Base-by-base conservation (phyloP, 1,140 invertebrate species). In the Papilio aristodemus region DNA sequence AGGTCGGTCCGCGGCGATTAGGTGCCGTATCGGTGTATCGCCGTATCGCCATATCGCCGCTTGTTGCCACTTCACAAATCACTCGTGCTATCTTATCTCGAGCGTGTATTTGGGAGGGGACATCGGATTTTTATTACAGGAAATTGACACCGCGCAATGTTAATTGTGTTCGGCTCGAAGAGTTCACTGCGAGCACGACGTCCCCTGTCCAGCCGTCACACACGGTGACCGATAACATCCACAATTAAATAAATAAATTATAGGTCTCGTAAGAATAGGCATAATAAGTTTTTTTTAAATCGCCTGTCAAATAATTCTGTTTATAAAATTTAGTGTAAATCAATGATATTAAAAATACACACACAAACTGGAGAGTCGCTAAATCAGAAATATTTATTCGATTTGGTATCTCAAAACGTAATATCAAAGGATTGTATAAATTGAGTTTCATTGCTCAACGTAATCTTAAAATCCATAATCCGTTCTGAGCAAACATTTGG, bases 31-130 rank as follows among this genome's bases (percentile, higher is more conserved):
- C 19, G 19, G 17, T 14, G 43, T 46, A 46, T 46, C 43, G 14
- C 8, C 14, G 9, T 50, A 50, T 50, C 46, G 19, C 17, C 19
- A 11, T 54, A 70, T 62, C 68, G 68, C 27, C 14, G 38, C 50
- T 46, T 62, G 73, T 75, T 50, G 46, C 54, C 67, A 72, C 68
- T 74, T 75, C 69, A 71, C 58, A 71, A 77, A 74, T 79, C 73
- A 73, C 68, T 71, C 37, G 58, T 27, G 36, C n/a, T 74, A 79
- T 79, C 77, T 79, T 71, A 79, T 79, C 77, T 19, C 62, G 62
- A 43, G 38, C 62, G 11, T 43, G 38, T 27, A 54, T 57, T 68
- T 54, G 19, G 37, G 39, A 41, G 62, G 22, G 37, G 37, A 39
- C 37, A 64, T 64, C 62, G 62, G 62, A 64, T 64, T 64, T 64